phyloP scores from a whole-genome alignment of 2,113 vertebrate genomes.

The Caretta caretta region DNA sequence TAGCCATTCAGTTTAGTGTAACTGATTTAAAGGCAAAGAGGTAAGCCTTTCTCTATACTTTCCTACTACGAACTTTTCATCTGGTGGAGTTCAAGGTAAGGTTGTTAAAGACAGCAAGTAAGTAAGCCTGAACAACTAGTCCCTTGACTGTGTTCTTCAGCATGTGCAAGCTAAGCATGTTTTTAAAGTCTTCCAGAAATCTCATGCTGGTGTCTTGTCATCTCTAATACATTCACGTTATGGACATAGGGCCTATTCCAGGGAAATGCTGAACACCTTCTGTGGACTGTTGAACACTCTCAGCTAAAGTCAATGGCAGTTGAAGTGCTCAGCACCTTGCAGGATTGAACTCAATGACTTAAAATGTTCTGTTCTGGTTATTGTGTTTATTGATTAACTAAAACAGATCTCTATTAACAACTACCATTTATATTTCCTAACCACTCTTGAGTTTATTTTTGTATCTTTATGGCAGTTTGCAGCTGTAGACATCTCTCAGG shows the following conservation, averaged over 20 bases:
- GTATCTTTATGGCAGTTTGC: constrained; percentile 43
- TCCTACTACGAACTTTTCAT: not conserved
- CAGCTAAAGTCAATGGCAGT: not conserved
- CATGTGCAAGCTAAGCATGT: not conserved
- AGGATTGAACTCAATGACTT: not conserved
- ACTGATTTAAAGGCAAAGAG: constrained; percentile 33
- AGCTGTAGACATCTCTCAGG: constrained; percentile 48
- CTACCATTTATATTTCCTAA: constrained; percentile 9
- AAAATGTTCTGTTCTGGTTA: not conserved
- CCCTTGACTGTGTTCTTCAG: not conserved
- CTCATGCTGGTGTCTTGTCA: not conserved
- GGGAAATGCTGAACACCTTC: not conserved
- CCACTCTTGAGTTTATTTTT: not conserved
- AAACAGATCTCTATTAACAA: constrained; percentile 25
- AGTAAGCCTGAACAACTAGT: not conserved
- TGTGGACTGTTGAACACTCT: not conserved
- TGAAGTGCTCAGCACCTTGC: not conserved
- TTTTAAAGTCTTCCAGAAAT: not conserved
- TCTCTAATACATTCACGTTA: not conserved
- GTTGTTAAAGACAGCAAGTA: not conserved
- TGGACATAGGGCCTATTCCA: not conserved
- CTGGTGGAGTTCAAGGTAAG: not conserved
- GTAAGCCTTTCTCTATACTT: not conserved
- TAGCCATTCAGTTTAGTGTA: not conserved
- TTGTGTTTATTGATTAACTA: constrained; percentile 4